A percentile compares a stretch with the other conserved stretches of the same genome.
Conservation (phyloP, 2,797 vertebrate genomes). For the Anguilla marmorata region DNA sequence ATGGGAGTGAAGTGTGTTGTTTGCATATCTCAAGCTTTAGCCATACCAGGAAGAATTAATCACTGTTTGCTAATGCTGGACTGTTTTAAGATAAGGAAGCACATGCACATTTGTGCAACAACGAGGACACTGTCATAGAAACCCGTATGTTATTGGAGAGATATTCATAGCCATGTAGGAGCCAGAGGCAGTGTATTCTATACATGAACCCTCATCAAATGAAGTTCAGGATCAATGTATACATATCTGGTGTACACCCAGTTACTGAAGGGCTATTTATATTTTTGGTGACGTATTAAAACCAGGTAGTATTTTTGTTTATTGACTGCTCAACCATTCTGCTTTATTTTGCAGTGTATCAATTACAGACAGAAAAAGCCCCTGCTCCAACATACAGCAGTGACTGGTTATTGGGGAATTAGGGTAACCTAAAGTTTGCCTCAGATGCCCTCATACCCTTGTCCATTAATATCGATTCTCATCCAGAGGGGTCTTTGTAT, state of each 20-base stretch:
- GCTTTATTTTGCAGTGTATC: slow-evolving; percentile 1
- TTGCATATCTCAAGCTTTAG: neutral
- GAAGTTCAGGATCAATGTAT: neutral
- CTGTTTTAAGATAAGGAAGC: neutral
- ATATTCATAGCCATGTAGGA: neutral
- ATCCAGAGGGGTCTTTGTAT: neutral
- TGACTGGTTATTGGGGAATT: neutral
- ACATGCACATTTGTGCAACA: neutral
- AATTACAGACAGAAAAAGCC: neutral
- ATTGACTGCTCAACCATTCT: neutral
- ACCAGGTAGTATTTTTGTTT: slow-evolving; percentile 25
- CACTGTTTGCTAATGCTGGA: neutral
- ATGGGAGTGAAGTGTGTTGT: neutral
- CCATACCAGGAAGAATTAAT: neutral
- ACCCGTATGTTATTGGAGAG: neutral
- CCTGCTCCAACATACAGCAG: no score
- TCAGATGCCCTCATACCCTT: neutral
- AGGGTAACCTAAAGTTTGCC: neutral
- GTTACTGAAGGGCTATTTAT: slow-evolving; percentile 25
- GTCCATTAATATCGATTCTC: neutral
- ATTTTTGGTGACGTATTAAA: slow-evolving; percentile 7
- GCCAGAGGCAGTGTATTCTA: neutral
- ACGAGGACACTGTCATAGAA: neutral
- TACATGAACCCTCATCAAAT: neutral
- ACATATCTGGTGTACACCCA: slow-evolving; percentile 14